phyloP scores from a whole-genome alignment of 2,888 invertebrate species.

The Maniola hyperantus region DNA sequence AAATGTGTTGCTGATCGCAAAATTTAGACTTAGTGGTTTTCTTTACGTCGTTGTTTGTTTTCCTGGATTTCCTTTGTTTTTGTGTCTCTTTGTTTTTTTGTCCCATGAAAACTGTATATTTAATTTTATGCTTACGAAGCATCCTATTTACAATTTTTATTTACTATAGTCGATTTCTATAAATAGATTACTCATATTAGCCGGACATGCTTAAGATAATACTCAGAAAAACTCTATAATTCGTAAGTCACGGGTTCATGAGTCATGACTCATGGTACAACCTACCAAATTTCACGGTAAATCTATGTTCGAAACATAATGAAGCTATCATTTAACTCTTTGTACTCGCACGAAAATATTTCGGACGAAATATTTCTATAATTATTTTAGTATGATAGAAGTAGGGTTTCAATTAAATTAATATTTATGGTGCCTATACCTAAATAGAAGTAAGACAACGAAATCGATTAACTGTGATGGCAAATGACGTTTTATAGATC shows the following conservation, averaged over 20 bases:
- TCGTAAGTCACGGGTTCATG: constrained; percentile 20
- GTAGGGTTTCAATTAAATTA: constrained; percentile 8
- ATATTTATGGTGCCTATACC: background rate
- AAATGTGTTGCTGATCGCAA: too few relatives aligned
- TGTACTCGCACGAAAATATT: background rate
- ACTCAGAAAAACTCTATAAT: constrained; percentile 13
- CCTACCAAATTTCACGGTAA: constrained; percentile 14
- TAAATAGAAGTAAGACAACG: constrained; percentile 4
- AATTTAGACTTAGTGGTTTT: too few relatives aligned
- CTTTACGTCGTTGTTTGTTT: too few relatives aligned
- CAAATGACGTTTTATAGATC: constrained; percentile 25
- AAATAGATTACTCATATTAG: constrained; percentile 18
- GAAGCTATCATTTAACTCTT: background rate
- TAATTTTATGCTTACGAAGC: background rate
- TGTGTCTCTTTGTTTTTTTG: too few relatives aligned
- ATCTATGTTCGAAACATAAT: background rate
- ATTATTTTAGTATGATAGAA: background rate
- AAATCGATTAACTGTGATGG: constrained; percentile 5
- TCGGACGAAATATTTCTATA: background rate
- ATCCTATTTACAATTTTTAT: background rate
- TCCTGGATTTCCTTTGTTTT: too few relatives aligned
- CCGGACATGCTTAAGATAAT: constrained; percentile 12
- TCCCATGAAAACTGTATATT: background rate
- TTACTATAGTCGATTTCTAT: constrained; percentile 16
- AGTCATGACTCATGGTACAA: background rate